Evolutionary conservation across 2,113 vertebrate genomes (phyloP), one percentile per base, ranked within the genome.

Genomic region (Anarrhichthys ocellatus): DNA sequence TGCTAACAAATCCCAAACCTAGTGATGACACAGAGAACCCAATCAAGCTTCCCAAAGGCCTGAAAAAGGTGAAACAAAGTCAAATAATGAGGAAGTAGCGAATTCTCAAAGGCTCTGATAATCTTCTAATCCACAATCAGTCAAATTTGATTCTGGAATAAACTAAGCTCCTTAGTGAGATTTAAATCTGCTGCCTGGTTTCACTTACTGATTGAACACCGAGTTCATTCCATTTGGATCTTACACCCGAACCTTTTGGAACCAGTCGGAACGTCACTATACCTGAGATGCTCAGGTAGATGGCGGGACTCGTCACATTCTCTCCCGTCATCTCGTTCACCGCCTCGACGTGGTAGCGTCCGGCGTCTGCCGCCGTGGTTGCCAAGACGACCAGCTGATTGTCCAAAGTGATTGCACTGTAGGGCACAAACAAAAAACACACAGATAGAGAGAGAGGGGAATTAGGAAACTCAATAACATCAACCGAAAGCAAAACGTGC

Each of bases 251-350:
- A n/a, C 9, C 63, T 17, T 61, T 58, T 0, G 4, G 0, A 48
- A 9, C 40, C 8, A 17, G 29, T 13, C 1, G 9, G n/a, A 29
- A 32, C 9, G 22, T 9, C 56, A 14, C 3, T 18, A 54, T 2
- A 98, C 97, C 83, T 71, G 95, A 85, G 44, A 98, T 4, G 10
- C 90, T 96, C 91, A 99, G 92, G 71, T 95, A 95, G 70, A 96
- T 75, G 18, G 94, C 92, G 0, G 96, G 95, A 67, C 97, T 97
- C 0, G 96, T 97, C 93, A 94, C 96, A 83, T 96, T 97, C 92
- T 99, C 97, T 1, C 97, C 97, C 0, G 96, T 98, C 88, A 94
- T 94, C 83, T 98, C 97, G 0, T 99, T 99, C 73, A 98, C 96
- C 0, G 96, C 97, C 87, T 98, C 97, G 3, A 91, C 96, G 0